These are phyloP conservation scores for Copidosoma aretas DNA, from an alignment of 2,888 invertebrate genomes.

Conservation along the genomic window DNA sequence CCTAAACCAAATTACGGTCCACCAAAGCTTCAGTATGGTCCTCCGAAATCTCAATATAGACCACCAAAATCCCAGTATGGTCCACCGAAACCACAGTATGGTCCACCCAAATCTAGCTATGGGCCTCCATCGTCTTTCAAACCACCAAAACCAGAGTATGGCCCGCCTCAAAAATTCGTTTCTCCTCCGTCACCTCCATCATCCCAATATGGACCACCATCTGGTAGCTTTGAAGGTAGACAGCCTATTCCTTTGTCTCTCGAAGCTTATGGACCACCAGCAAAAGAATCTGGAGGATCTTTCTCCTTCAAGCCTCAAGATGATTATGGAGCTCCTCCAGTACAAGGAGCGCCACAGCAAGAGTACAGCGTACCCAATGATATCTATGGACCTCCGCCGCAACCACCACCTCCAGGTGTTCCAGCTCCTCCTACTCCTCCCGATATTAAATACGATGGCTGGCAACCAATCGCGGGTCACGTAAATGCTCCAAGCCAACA, in stretches of 20 bases:
- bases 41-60: conserved; percentile 50
- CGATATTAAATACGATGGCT: conserved; percentile 81
- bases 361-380: conserved; percentile 61
- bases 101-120: conserved; percentile 56
- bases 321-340: conserved; percentile 48
- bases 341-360: conserved; percentile 18
- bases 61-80: conserved; percentile 60
- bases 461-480: conserved; percentile 84
- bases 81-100: conserved; percentile 62
- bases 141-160: conserved; percentile 41
- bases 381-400: conserved; percentile 69
- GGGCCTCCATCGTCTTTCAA: conserved; percentile 46
- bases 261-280: conserved; percentile 59
- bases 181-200: conserved; percentile 63
- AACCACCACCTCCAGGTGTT: conserved; percentile 73
- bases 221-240: conserved; percentile 41
- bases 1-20: conserved; percentile 54
- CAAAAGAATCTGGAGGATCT: conserved; percentile 10
- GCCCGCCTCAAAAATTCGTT: conserved; percentile 42
- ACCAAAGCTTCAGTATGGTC: conserved; percentile 47
- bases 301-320: conserved; percentile 50
- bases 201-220: conserved; percentile 47
- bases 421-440: conserved; percentile 79
- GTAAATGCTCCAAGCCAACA: conserved; percentile 54
- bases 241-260: conserved; percentile 54